Evolutionary conservation across 2,888 invertebrate genomes (phyloP).

Genomic region (Altica lythri): DNA sequence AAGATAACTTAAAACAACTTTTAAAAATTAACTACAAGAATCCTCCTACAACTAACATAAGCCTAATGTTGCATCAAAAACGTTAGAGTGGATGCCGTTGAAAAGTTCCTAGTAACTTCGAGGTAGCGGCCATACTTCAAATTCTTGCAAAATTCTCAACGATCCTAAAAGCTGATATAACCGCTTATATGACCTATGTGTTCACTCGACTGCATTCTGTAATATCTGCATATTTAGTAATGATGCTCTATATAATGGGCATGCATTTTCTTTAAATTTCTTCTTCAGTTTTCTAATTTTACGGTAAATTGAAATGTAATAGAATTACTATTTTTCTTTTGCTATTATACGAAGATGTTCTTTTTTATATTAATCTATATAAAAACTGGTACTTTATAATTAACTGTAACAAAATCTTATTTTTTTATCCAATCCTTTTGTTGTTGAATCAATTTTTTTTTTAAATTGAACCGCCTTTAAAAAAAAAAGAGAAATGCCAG

Average conservation of each 20-base stretch:
- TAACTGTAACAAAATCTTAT: too few species aligned
- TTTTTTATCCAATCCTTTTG: too few species aligned
- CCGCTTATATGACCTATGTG: constrained; percentile 22
- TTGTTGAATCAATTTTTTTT: too few species aligned
- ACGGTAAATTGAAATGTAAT: constrained; percentile 14
- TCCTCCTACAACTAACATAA: too few species aligned
- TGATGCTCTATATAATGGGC: constrained; percentile 14
- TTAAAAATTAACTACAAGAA: too few species aligned
- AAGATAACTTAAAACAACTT: too few species aligned
- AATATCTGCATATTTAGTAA: constrained; percentile 19
- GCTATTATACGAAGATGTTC: too few species aligned
- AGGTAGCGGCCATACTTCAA: constrained; percentile 18
- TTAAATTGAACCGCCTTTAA: too few species aligned
- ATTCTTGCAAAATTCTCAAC: constrained; percentile 21
- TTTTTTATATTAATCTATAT: too few species aligned
- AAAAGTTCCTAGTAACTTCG: constrained; percentile 16
- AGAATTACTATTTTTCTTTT: too few species aligned
- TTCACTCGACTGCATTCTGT: constrained; percentile 13
- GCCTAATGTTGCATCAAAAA: constrained; percentile 12
- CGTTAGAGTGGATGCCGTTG: constrained; percentile 4
- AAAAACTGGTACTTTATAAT: too few species aligned
- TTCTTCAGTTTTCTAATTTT: constrained; percentile 10
- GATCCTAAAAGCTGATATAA: constrained; percentile 17
- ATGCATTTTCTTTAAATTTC: constrained; percentile 18
- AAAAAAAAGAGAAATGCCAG: too few species aligned